Evolutionary conservation across 2,797 vertebrate species (phyloP), one percentile per base, ranked within the genome.

Genomic region (Tenualosa ilisha): DNA sequence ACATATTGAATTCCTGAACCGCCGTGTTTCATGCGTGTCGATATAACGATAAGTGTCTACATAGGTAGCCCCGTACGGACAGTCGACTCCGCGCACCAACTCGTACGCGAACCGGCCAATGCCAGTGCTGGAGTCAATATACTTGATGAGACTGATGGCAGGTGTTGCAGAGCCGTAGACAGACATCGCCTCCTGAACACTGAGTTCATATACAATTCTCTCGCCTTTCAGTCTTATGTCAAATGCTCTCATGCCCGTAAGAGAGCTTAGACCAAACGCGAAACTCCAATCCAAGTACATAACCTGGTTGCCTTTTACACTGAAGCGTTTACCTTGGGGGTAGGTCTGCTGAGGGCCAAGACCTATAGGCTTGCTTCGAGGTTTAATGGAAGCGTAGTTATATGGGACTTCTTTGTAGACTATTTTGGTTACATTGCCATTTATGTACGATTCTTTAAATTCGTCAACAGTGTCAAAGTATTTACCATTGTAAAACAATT

Each of bases 171-270:
- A 97, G 0, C 97, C 96, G 0, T 99, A 98, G 82, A 96, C 88
- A 0, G 96, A 95, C 91, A 97, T 91, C 22, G 96, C 96, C 91
- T 99, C 98, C 87, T 99, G 97, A 1, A 98, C 93, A 37, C 98
- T 98, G 88, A 99, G 91, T 91, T 99, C 98, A 0, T 98, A 98
- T 1, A 88, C 89, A 3, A 99, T 94, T 49, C 98, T 93, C 82
- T 98, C 93, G 0, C 91, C 92, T 0, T 72, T 93, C 90, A 96
- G 98, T 7, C 93, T 93, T 84, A 99, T 93, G n/a, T 98, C 95
- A 7, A 98, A 99, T 84, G 96, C 92, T 40, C 97, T 93, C 0
- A 96, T 96, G 7, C 97, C 97, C 0, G 93, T 96, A 83, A 95
- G 93, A 0, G 95, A 92, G 86, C 95, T 97, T 20, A 98, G 92